These are phyloP conservation scores for Spatula versicolor DNA, from an alignment of 2,797 vertebrate genomes.

Conservation along the genomic window DNA sequence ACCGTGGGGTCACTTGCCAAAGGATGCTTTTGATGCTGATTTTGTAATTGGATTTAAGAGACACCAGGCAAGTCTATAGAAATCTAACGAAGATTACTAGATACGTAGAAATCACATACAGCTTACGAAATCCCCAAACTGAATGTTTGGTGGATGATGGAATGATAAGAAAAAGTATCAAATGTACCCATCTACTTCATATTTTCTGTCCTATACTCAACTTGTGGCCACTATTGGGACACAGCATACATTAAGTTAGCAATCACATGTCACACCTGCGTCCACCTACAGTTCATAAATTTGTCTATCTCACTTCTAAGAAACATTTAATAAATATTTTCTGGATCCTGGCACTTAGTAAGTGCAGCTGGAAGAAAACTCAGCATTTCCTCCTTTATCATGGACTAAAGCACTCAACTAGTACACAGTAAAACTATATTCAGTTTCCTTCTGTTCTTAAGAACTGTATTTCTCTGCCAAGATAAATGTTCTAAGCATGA, in stretches of 20 bases:
- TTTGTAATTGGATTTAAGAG: not conserved
- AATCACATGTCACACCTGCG: not conserved
- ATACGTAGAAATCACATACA: not conserved
- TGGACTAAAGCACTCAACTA: not conserved
- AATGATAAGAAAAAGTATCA: not conserved
- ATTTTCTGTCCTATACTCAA: not conserved
- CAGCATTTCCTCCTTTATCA: not conserved
- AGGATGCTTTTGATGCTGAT: not conserved
- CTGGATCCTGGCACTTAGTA: not conserved
- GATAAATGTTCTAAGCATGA: not conserved
- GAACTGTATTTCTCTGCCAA: not conserved
- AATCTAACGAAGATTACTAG: not conserved
- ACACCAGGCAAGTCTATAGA: not conserved
- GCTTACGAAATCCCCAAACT: not conserved
- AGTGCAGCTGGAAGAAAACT: not conserved
- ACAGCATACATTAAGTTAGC: not conserved
- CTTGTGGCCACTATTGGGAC: no score
- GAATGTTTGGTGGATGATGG: not conserved
- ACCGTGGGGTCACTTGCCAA: not conserved
- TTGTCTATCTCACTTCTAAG: not conserved
- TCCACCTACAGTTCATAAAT: not conserved
- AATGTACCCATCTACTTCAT: not conserved
- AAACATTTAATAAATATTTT: not conserved
- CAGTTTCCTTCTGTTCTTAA: not conserved
- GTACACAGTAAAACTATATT: not conserved